A percentile compares a stretch with the other conserved stretches of the same genome.
Evolutionary conservation across 30 jellyfish, hydroid and myxozoan genomes (phyloP).

Genomic region (Hydra vulgaris): DNA sequence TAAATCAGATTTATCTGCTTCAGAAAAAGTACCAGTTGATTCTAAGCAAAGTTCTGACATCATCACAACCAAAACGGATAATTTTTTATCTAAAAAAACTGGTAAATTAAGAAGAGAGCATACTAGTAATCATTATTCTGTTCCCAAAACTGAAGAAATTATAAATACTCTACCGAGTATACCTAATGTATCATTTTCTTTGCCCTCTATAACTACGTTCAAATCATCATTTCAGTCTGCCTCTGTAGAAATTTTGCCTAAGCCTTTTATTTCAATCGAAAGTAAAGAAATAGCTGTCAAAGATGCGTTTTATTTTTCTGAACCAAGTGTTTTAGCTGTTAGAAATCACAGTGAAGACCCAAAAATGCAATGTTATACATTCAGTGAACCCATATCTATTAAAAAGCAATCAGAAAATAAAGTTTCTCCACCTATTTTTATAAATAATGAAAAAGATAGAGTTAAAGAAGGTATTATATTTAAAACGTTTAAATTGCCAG

Average conservation of each 20-base stretch:
- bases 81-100: background rate
- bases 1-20: background rate
- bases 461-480: background rate
- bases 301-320: conserved; percentile 37
- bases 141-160: conserved; percentile 21
- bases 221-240: conserved; percentile 8
- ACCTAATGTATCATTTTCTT: conserved; percentile 25
- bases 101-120: conserved; percentile 62
- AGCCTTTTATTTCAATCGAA: background rate
- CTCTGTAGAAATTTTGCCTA: background rate
- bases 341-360: conserved; percentile 4
- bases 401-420: background rate
- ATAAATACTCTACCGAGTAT: background rate
- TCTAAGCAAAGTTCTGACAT: background rate
- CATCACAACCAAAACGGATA: background rate
- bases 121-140: conserved; percentile 22
- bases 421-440: too few relatives aligned
- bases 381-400: conserved; percentile 22
- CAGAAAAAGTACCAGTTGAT: background rate
- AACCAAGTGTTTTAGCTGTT: conserved; percentile 38
- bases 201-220: conserved; percentile 51
- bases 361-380: background rate
- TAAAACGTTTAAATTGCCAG: background rate
- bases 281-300: background rate
- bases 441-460: background rate